These are phyloP conservation scores for Coreius guichenoti DNA, from an alignment of 2,797 vertebrate genomes.

Conservation along the genomic window DNA sequence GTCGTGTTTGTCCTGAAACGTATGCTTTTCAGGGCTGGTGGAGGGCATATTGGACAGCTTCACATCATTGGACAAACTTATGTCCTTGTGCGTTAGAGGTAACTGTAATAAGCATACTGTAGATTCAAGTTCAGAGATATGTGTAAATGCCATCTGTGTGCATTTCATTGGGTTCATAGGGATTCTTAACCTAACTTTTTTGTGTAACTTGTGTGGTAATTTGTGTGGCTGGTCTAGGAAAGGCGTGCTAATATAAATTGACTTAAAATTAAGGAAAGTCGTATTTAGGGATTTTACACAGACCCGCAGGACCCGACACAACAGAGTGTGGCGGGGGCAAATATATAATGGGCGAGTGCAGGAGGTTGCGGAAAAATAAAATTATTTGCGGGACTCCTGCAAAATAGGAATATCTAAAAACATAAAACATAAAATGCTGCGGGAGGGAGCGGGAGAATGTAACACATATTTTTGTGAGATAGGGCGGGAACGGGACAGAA, in stretches of 20 bases:
- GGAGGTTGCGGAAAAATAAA: too few relatives aligned
- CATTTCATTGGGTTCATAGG: not conserved
- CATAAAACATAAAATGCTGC: too few relatives aligned
- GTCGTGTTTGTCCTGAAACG: conserved; percentile 5
- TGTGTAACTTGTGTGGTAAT: not conserved
- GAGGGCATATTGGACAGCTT: conserved; percentile 32
- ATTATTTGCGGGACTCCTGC: too few relatives aligned
- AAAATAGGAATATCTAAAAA: too few relatives aligned
- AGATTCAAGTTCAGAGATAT: conserved; percentile 1
- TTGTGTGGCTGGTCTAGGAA: not conserved
- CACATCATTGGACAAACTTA: conserved; percentile 20
- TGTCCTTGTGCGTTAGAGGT: conserved; percentile 12
- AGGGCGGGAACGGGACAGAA: too few relatives aligned
- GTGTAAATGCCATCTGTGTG: conserved; percentile 21
- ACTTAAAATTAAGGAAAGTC: not conserved
- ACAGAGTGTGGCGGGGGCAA: not conserved
- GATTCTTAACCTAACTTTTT: not conserved
- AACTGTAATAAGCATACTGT: conserved; percentile 5
- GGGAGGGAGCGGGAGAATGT: too few relatives aligned
- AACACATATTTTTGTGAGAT: too few relatives aligned
- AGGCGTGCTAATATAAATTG: not conserved
- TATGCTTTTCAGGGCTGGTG: not conserved
- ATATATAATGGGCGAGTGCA: not conserved
- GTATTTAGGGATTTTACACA: not conserved
- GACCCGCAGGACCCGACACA: not conserved